These are phyloP conservation scores for Meganola albula DNA, from an alignment of 2,888 invertebrate genomes.

Conservation along the genomic window DNA sequence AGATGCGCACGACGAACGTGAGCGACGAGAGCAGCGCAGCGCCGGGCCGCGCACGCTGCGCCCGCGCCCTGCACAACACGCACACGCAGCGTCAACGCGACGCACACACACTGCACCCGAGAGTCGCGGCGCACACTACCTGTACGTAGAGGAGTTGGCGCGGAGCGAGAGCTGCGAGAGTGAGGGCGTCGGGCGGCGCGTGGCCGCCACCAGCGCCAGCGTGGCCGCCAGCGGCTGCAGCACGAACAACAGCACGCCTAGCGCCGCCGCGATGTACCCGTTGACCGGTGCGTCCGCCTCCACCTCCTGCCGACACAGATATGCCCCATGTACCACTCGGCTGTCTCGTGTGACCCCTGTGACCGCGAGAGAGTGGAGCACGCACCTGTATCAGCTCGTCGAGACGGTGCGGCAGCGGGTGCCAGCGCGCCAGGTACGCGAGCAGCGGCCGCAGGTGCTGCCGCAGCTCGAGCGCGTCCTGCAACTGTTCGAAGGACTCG, in stretches of 20 bases:
- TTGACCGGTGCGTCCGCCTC: conserved; percentile 44
- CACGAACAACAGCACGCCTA: conserved; percentile 27
- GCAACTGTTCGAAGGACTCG: conserved; percentile 28
- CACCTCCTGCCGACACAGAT: conserved; percentile 37
- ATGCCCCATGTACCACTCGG: background rate
- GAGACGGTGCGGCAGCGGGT: conserved; percentile 32
- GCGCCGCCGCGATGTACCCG: conserved; percentile 35
- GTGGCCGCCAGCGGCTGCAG: conserved; percentile 35
- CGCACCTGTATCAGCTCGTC: conserved; percentile 33
- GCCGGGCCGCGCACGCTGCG: conserved; percentile 13
- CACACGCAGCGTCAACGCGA: conserved; percentile 6
- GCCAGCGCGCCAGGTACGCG: conserved; percentile 9
- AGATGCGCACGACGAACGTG: conserved; percentile 22
- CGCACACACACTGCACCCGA: no score
- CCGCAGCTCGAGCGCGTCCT: conserved; percentile 33
- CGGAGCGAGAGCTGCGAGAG: conserved; percentile 14
- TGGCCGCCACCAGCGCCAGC: conserved; percentile 33
- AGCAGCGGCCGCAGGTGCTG: conserved; percentile 38
- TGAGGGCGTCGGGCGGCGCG: conserved; percentile 8
- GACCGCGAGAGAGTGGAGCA: conserved; percentile 7
- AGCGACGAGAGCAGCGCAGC: conserved; percentile 12
- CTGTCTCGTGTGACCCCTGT: background rate
- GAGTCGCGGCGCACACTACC: conserved; percentile 3
- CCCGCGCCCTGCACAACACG: conserved; percentile 15
- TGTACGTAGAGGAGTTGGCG: conserved; percentile 11